Percentiles rank a stretch among this genome's conserved stretches.
Conservation (phyloP, 1,140 invertebrate species). For the Eumeta japonica region DNA sequence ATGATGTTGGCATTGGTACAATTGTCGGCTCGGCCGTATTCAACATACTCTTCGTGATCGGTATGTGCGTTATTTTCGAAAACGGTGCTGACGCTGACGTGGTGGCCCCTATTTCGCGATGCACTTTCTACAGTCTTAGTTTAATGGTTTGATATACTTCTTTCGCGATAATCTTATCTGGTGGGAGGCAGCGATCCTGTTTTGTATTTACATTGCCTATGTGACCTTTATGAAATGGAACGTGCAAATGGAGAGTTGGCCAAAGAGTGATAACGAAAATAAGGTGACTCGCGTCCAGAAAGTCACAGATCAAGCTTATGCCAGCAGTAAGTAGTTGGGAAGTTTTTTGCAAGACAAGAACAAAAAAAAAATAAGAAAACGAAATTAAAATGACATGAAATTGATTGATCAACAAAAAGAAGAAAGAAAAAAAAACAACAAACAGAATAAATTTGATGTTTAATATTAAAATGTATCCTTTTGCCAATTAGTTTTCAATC, state of each 20-base stretch:
- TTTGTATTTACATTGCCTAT: conserved; percentile 81
- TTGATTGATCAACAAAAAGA: no score
- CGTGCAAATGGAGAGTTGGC: conserved; percentile 75
- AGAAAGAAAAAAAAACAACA: no score
- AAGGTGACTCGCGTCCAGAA: conserved; percentile 89
- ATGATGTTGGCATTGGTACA: conserved; percentile 91
- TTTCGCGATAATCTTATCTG: conserved; percentile 90
- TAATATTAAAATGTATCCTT: no score
- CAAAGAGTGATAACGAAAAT: conserved; percentile 86
- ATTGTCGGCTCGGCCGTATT: conserved; percentile 94
- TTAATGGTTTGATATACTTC: conserved; percentile 89
- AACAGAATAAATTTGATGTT: no score
- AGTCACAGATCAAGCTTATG: conserved; percentile 93
- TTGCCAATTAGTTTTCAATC: no score
- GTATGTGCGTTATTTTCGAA: conserved; percentile 90
- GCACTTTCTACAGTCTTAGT: conserved; percentile 91
- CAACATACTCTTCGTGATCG: conserved; percentile 93
- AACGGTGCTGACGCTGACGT: conserved; percentile 81
- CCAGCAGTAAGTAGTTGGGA: conserved; percentile 91
- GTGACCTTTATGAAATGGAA: conserved; percentile 94
- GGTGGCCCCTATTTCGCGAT: conserved; percentile 96
- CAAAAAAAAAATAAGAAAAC: no score
- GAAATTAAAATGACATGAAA: no score
- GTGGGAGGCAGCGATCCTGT: conserved; percentile 87
- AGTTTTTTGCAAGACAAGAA: no score